Evolutionary conservation across 1,140 invertebrate species (phyloP), one percentile per base, ranked within the genome.

Genomic region (Papilio aristodemus): DNA sequence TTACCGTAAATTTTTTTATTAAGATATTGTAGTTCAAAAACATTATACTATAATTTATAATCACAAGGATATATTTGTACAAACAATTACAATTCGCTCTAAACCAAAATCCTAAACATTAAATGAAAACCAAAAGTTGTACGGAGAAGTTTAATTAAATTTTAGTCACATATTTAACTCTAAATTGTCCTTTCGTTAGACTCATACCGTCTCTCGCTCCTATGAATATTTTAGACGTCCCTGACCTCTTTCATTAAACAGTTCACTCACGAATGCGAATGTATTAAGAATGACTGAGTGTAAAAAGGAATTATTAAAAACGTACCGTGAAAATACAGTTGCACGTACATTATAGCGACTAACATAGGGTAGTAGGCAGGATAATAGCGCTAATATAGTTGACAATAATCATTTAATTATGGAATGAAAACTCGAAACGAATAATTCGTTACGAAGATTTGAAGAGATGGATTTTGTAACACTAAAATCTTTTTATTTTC

Each of bases 201-300:
- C 14, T 38, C 27, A 19, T 37, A 62, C 27, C 14, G 36, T 32
- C 32, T 62, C 10, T 5, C 32, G 32, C 36, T 60, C 32, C 32
- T 62, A 62, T 62, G 32, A 62, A 62, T 62, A 62, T 62, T 54
- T 62, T 38, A 62, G 32, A 37, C 36, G 59, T 62, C 59, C 59
- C 27, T 62, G 59, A 62, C 59, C 59, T 62, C 59, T 62, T 62
- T 62, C 32, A 37, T 19, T 62, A 37, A 39, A 38, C 32, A 60
- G 32, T 50, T 41, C 43, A 54, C 46, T 54, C 19, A 54, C 19
- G 46, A 54, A 54, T 25, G 19, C 10, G 19, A 54, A 54, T 54
- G 46, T 54, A 25, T 54, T 54, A 54, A 2, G 46, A 54, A 54
- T 54, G 17, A 22, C 19, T 54, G 46, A 25, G 46, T 46, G 14